phyloP scores from a whole-genome alignment of 2,113 vertebrate species.

The Bubo scandiacus region DNA sequence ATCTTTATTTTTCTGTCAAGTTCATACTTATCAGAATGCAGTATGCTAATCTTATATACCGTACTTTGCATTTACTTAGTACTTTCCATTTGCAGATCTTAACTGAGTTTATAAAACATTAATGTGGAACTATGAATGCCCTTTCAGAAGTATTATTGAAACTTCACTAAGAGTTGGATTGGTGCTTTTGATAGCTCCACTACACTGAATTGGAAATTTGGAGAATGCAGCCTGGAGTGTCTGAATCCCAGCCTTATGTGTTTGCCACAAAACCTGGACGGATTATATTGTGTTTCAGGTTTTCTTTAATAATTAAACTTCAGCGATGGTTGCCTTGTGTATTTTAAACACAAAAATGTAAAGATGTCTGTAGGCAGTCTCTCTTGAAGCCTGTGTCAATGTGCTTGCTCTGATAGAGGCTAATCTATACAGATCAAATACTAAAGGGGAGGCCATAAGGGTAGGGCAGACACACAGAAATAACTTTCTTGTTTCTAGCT shows the following conservation, averaged over 20 bases:
- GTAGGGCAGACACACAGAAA: neutral
- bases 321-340: neutral
- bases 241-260: neutral
- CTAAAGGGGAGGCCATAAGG: neutral
- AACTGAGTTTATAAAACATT: neutral
- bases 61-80: neutral
- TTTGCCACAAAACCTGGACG: neutral
- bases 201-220: neutral
- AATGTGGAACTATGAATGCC: neutral
- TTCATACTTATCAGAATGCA: neutral
- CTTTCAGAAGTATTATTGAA: neutral
- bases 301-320: neutral
- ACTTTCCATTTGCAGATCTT: neutral
- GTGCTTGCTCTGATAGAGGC: neutral
- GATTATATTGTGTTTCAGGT: neutral
- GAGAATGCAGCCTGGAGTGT: neutral
- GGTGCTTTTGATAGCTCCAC: neutral
- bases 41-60: neutral
- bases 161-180: neutral
- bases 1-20: neutral
- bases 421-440: neutral
- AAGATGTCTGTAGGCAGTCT: fast-evolving
- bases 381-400: neutral
- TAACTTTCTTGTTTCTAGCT: neutral
- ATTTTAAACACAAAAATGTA: neutral